Base-by-base conservation (phyloP, 2,797 vertebrate genomes). In the Triplophysa bombifrons region DNA sequence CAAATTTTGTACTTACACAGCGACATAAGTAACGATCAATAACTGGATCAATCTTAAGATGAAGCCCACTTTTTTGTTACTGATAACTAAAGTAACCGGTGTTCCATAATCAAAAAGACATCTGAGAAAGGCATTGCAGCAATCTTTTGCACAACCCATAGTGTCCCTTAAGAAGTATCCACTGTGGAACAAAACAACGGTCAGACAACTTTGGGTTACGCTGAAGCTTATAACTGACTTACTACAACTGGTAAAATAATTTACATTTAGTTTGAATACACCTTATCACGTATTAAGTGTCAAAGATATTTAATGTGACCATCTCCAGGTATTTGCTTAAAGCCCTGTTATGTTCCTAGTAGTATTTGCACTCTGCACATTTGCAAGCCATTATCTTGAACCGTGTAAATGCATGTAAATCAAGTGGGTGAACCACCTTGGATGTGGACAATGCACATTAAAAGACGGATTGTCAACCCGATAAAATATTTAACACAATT, bases 21-120 rank as follows among this genome's bases (percentile, higher is more conserved):
- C 50, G 10, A 41, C 41, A 44, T 78, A 84, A 27, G 60, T 3
- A 8, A 82, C 16, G 25, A 85, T 76, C 14, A 73, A 14, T 16
- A 82, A 48, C 68, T 85, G 74, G 20, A 68, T 41, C 41, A 41
- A 41, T 72, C 74, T 80, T 58, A 78, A 71, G 22, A 85, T n/a
- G 51, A 53, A 5, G 55, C 84, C 81, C 7, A 83, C 20, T 38
- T 11, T 71, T 46, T 77, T 74, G 71, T 67, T 85, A 16, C 61
- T 68, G 53, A 85, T 78, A 17, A 85, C 60, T 20, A 82, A 61
- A 10, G 14, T 78, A 58, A 61, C 67, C 2, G 71, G 53, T 2
- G 77, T 74, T 44, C 27, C 48, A 61, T 85, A 82, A 48, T 82
- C 41, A 44, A 80, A 80, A 61, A 78, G 13, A 64, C 71, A 67